phyloP scores from a whole-genome alignment of 2,113 vertebrate species.

The Halichoerus grypus region DNA sequence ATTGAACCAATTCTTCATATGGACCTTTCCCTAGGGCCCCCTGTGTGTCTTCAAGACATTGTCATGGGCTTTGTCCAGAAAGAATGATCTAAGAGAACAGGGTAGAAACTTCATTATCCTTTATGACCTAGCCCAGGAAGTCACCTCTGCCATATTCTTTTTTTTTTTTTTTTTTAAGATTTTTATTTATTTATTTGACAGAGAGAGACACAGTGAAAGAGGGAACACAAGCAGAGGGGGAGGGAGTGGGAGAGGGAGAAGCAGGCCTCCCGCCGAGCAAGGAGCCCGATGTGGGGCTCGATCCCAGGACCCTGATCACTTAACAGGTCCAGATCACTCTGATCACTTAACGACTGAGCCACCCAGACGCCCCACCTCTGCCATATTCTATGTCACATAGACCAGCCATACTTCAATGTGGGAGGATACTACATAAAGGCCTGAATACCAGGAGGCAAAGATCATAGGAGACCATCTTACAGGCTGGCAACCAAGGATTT shows the following conservation, averaged over 20 bases:
- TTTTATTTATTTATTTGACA: too few species aligned
- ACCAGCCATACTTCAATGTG: neutral
- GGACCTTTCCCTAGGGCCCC: neutral
- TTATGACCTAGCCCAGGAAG: neutral
- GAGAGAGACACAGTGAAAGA: too few species aligned
- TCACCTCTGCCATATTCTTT: neutral
- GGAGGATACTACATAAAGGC: neutral
- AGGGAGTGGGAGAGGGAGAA: too few species aligned
- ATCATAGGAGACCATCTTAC: neutral
- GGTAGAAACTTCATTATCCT: neutral
- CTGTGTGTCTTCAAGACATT: neutral
- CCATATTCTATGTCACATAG: neutral
- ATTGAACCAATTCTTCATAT: neutral
- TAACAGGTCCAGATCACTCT: too few species aligned
- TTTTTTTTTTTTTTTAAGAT: neutral
- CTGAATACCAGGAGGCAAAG: neutral
- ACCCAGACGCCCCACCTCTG: neutral
- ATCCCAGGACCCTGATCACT: too few species aligned
- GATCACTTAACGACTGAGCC: too few species aligned
- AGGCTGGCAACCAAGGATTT: neutral
- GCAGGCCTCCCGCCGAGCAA: too few species aligned
- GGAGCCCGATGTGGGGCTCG: too few species aligned
- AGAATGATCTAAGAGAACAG: neutral
- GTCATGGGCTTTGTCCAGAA: neutral
- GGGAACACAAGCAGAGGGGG: too few species aligned